Percentiles rank a stretch among this genome's conserved stretches.
phyloP scores from a whole-genome alignment of 2,888 invertebrate species.

The Spicauda simplicius region DNA sequence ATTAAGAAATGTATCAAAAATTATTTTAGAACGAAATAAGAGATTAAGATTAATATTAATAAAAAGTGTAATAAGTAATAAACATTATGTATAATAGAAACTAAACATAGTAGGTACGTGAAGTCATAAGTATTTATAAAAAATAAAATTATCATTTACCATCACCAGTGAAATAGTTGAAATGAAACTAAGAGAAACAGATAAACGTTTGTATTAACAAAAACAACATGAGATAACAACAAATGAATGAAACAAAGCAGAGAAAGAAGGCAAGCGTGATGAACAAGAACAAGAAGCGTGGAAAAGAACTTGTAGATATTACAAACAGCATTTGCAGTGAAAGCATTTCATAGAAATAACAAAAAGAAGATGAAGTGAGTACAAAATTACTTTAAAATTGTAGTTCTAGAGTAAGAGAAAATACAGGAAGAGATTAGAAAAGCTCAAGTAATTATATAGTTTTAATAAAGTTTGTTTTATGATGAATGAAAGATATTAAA shows the following conservation, averaged over 20 bases:
- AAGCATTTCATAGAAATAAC: conserved; percentile 5
- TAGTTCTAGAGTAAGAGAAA: background rate
- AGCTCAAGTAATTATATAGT: background rate
- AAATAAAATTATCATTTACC: conserved; percentile 4
- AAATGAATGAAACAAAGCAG: conserved; percentile 23
- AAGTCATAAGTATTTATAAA: too few relatives aligned
- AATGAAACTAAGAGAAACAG: conserved; percentile 33
- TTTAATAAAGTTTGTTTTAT: background rate
- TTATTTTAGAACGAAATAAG: too few relatives aligned
- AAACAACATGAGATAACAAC: conserved; percentile 29
- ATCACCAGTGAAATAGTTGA: conserved; percentile 31
- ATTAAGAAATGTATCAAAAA: too few relatives aligned
- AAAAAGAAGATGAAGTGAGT: background rate
- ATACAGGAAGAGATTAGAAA: background rate
- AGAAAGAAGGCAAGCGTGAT: conserved; percentile 31
- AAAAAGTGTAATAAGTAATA: too few relatives aligned
- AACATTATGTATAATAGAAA: too few relatives aligned
- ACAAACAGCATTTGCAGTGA: conserved; percentile 13
- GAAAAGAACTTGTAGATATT: conserved; percentile 13
- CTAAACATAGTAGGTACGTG: too few relatives aligned
- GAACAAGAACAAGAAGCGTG: conserved; percentile 18
- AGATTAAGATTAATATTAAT: too few relatives aligned
- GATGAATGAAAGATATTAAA: background rate
- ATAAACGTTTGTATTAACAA: conserved; percentile 29
- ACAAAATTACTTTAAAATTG: background rate